Conservation (phyloP, 2,888 invertebrate species). For the Deilephila porcellus region DNA sequence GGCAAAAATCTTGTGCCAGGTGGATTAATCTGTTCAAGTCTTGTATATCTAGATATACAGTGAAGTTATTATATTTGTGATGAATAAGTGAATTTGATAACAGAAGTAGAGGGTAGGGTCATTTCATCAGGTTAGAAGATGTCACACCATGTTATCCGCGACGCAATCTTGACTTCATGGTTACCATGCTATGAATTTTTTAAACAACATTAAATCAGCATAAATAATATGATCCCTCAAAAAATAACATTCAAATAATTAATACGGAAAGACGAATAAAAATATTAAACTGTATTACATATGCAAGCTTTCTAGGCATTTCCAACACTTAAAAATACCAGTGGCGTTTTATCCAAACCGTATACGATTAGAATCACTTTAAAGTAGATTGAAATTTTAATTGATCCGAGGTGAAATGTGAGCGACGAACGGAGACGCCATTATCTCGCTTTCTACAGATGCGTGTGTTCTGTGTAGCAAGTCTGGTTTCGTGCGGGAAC, state of each 20-base stretch:
- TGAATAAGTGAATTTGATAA: no score
- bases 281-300: not conserved
- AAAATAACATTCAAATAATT: not conserved
- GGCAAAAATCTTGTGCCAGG: no score
- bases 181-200: not conserved
- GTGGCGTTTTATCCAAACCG: slow-evolving; percentile 1
- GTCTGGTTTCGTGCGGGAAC: not conserved
- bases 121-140: not conserved
- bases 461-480: not conserved
- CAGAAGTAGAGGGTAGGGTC: no score
- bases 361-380: slow-evolving; percentile 26
- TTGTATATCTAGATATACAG: no score
- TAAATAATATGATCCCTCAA: not conserved
- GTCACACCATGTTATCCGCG: not conserved
- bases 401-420: slow-evolving; percentile 24
- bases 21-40: no score
- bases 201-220: not conserved
- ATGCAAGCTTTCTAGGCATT: slow-evolving; percentile 22
- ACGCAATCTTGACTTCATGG: not conserved
- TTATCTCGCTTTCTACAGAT: slow-evolving; percentile 20
- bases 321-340: slow-evolving; percentile 1
- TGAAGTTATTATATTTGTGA: no score
- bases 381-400: slow-evolving; percentile 27
- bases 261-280: not conserved
- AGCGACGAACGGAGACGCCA: slow-evolving; percentile 4